Conservation (phyloP, 2,888 invertebrate genomes). For the Augiades crinisus region DNA sequence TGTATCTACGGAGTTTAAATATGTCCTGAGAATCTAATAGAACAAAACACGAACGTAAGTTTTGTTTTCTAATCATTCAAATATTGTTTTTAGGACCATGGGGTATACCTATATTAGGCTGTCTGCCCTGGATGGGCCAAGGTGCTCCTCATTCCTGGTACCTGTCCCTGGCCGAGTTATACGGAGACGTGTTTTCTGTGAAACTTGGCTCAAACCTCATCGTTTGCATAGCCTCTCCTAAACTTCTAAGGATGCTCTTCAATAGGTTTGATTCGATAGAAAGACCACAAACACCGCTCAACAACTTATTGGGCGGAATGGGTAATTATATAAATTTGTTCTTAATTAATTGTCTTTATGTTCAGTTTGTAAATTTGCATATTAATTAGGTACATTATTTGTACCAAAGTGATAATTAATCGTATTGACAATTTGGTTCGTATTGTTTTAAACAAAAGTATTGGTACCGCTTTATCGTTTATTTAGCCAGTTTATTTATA, state of each 20-base stretch:
- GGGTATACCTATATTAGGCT: conserved; percentile 90
- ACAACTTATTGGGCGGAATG: conserved; percentile 88
- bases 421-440: background rate
- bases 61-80: no score
- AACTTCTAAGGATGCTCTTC: conserved; percentile 88
- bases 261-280: conserved; percentile 89
- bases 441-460: background rate
- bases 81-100: conserved; percentile 86
- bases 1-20: no score
- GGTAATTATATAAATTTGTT: conserved; percentile 85
- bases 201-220: conserved; percentile 87
- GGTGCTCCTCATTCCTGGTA: conserved; percentile 89
- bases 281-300: conserved; percentile 89
- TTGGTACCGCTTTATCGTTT: background rate
- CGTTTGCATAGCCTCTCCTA: conserved; percentile 90
- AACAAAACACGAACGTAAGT: no score
- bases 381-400: no score
- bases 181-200: conserved; percentile 89
- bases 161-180: conserved; percentile 85
- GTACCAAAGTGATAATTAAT: background rate
- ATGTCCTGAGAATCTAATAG: no score
- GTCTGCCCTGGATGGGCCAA: conserved; percentile 86
- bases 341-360: no score
- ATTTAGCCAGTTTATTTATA: background rate
- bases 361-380: no score